Base-by-base conservation (phyloP, 2,888 invertebrate species). In the Orgyia antiqua region DNA sequence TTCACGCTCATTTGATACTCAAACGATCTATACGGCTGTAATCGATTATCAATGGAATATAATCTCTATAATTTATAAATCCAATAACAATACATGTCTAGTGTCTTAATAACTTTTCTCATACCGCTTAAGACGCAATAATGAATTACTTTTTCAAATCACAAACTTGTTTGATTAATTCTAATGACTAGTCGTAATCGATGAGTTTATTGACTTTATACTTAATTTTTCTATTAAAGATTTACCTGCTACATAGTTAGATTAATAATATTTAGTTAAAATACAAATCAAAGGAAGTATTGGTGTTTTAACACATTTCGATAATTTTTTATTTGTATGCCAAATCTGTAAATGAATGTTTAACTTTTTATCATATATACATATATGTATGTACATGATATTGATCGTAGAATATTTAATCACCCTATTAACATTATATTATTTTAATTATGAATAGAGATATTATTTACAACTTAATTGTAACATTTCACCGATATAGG, bases 201-300 rank as follows among this genome's bases (percentile, higher is more conserved):
- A 49, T 52, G 52, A 40, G 52, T 52, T 52, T 52, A 52, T 52
- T 52, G 52, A 49, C 52, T 36, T 46, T 39, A 38, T 42, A 51
- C 40, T 46, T 49, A 36, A 46, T 35, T 18, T n/a, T 39, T 27
- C 33, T 23, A 44, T 51, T 49, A 51, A 40, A 31, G 0, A 27
- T 36, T 43, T 39, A 51, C 36, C 42, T 39, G 42, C 40, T 13
- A 42, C 50, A 50, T 38, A 40, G 34, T 37, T 45, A 12, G 3
- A 23, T 26, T 34, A 20, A 23, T 42, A n/a, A 48, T 48, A 35
- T 50, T 43, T 39, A 36, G 30, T 42, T 35, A 42, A 50, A 42
- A 47, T 47, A 38, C 13, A 27, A 11, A 23, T 18, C 4, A 2
- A 23, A 10, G 10, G 19, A 24, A 20, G 15, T 9, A 8, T n/a